A percentile compares a stretch with the other conserved stretches of the same genome.
phyloP scores from a whole-genome alignment of 2,797 vertebrate species.

The Ambastaia sidthimunki region DNA sequence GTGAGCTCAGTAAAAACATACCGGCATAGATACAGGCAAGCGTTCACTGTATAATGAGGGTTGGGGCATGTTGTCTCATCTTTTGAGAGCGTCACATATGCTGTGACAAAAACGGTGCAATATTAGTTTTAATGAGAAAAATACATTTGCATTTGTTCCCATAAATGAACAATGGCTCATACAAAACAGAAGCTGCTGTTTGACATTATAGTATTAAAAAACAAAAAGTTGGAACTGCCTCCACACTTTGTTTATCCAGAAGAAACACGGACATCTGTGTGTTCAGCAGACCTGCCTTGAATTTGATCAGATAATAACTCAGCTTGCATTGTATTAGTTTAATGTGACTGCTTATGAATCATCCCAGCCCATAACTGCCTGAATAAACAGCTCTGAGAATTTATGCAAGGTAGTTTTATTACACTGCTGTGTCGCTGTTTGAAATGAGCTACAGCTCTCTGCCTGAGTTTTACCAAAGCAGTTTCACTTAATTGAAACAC shows the following conservation, averaged over 20 bases:
- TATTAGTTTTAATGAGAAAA: conserved; percentile 29
- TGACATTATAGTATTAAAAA: conserved; percentile 5
- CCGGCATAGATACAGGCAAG: background rate
- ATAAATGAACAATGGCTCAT: background rate
- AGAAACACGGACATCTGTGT: background rate
- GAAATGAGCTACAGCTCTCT: conserved; percentile 26
- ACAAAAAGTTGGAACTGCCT: background rate
- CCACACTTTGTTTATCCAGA: conserved; percentile 16
- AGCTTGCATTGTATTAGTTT: conserved; percentile 67
- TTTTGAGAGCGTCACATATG: too few relatives aligned
- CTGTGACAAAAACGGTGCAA: conserved; percentile 3
- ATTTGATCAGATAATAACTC: conserved; percentile 54
- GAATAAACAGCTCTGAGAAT: conserved; percentile 77
- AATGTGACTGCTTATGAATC: conserved; percentile 78
- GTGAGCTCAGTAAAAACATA: too few relatives aligned
- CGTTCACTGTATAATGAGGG: background rate
- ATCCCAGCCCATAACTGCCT: conserved; percentile 77
- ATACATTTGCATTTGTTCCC: conserved; percentile 14
- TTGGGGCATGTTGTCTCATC: too few relatives aligned
- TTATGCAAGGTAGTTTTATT: conserved; percentile 66
- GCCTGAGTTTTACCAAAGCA: conserved; percentile 21
- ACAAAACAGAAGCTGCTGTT: background rate
- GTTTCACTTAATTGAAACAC: conserved; percentile 51
- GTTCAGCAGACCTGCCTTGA: conserved; percentile 24
- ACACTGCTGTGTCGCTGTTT: conserved; percentile 38